Conservation (phyloP, 2,797 vertebrate genomes). For the Fratercula arctica region DNA sequence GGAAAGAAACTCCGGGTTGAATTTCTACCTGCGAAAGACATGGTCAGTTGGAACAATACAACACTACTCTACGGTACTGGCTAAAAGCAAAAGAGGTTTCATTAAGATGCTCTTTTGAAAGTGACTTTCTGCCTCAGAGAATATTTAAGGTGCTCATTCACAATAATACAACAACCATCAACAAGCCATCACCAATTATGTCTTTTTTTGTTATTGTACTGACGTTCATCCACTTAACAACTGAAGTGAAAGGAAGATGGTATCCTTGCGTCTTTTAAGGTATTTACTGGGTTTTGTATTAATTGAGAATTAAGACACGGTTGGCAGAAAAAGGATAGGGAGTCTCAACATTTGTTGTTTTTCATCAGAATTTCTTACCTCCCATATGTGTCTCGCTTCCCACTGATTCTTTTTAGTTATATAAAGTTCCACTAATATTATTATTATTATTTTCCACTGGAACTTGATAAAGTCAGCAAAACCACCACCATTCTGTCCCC, state of each 20-base stretch:
- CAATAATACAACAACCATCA: background rate
- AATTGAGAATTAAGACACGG: background rate
- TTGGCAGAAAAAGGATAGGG: background rate
- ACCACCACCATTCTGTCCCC: background rate
- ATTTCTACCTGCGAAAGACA: background rate
- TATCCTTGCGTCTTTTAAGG: background rate
- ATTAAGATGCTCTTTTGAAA: background rate
- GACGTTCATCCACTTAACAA: background rate
- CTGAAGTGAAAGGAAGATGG: background rate
- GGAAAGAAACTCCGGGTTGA: background rate
- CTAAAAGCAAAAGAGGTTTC: background rate
- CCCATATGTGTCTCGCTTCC: background rate
- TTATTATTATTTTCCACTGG: background rate
- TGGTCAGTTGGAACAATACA: rapidly evolving
- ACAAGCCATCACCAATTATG: background rate
- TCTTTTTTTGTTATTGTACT: background rate
- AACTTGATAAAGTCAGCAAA: background rate
- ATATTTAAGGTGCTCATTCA: background rate
- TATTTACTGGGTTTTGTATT: background rate
- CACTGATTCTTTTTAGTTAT: background rate
- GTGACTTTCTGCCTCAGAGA: background rate
- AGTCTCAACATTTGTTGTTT: background rate
- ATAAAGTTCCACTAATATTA: background rate
- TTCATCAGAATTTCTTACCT: background rate
- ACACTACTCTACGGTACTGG: background rate